Percentiles rank a stretch among this genome's conserved stretches.
phyloP scores from a whole-genome alignment of 2,888 invertebrate genomes.

The Halictus quadricinctus region DNA sequence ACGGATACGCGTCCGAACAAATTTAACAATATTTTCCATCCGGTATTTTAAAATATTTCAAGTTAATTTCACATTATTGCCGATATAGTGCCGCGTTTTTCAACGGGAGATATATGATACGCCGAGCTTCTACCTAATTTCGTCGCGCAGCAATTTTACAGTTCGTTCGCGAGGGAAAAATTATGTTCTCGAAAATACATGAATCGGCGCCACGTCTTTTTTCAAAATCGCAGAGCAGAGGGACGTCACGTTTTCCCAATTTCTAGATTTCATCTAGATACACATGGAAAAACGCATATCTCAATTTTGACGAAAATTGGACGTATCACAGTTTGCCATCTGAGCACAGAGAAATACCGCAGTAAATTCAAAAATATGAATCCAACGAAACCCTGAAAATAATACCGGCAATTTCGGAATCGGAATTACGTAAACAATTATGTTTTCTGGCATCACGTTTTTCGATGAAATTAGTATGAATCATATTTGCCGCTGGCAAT shows the following conservation, averaged over 20 bases:
- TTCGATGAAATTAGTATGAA: neutral
- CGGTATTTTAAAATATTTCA: neutral
- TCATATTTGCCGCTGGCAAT: too few relatives aligned
- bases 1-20: neutral
- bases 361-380: neutral
- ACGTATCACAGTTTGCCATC: neutral
- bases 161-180: neutral
- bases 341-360: neutral
- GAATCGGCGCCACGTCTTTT: neutral
- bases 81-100: neutral
- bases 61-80: neutral
- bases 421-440: neutral
- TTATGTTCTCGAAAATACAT: neutral
- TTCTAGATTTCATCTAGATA: constrained; percentile 4
- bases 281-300: neutral
- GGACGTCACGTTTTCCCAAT: neutral
- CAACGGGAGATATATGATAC: neutral
- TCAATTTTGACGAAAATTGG: constrained; percentile 15
- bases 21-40: neutral
- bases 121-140: neutral
- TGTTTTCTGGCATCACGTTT: neutral
- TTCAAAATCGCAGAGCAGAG: neutral
- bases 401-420: neutral
- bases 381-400: neutral
- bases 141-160: neutral